Evolutionary conservation across 2,113 vertebrate species (phyloP), one percentile per base, ranked within the genome.

Genomic region (Piaya cayana): DNA sequence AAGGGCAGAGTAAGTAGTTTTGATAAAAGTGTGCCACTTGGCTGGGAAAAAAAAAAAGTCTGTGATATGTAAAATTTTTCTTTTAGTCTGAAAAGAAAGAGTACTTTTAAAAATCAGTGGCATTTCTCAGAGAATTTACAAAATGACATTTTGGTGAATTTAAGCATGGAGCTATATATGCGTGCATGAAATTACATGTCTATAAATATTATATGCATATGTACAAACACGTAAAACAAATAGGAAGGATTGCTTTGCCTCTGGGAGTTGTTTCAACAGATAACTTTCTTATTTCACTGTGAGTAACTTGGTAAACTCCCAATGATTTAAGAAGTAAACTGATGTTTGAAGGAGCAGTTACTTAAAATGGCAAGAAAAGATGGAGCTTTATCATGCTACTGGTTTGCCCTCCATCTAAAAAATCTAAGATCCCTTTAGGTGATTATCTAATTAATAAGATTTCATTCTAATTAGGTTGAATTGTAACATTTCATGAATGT

Each of bases 381-480:
- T 8, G 7, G 25, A 25, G 21, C 30, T 27, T 78, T 80, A 50
- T 15, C 29, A 42, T 82, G 29, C 78, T 82, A 43, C 56, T 94
- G 70, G 92, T 96, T 86, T 95, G 69, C 81, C 76, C 59, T 97
- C 86, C 91, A 69, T 93, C 88, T 70, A 88, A 94, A 96, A 94
- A 90, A 92, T 94, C 58, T 93, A 92, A 88, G 95, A 71, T 94
- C 53, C 76, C 69, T 92, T 78, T 55, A 68, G 85, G 63, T 95
- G 67, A 91, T 93, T 96, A 91, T 93, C 91, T 97, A 96, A 97
- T 97, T 97, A 97, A 93, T 95, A 87, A 88, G 52, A 94, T 94
- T 93, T 92, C 63, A 94, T 96, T 95, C 85, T 96, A 97, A 97
- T 96, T 98, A 97, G 91, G 90, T 97, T 97, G 95, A 95, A 96